Evolutionary conservation across 2,797 vertebrate species (phyloP), one percentile per base, ranked within the genome.

Genomic region (Calcarius lapponicus): DNA sequence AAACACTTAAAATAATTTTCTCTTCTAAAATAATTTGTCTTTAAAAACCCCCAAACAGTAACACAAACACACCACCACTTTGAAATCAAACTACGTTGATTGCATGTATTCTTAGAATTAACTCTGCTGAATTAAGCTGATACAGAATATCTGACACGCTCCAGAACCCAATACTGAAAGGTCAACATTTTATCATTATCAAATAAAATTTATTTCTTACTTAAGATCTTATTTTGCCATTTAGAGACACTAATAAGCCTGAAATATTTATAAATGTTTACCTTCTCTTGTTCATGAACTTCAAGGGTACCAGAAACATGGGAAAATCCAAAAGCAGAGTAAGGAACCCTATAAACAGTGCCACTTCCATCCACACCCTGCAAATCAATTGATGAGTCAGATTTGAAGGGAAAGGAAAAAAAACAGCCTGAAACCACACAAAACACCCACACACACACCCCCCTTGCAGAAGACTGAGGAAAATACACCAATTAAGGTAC

Each of bases 311-410:
- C 99, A 43, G 99, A 99, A 85, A 99, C 94, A 93, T 74, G 98
- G 72, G 98, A 98, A 96, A 99, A 99, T 86, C 97, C 98, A 88
- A 99, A 99, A 64, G 98, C 98, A 2, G 99, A 98, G 96, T 99
- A 99, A 34, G 98, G 99, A 80, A 98, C 99, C 66, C 99, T 98
- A 92, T 98, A 99, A 78, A 99, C 98, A 76, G 98, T 98, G 79
- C 97, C 98, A 80, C 97, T 98, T 92, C 96, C 97, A 97, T 99
- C 98, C 75, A 99, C 98, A 74, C 98, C 98, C 99, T 99, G 96
- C 64, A 94, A 97, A 94, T 25, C 31, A 91, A 94, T 61, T 75
- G 50, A 51, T 18, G 26, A 74, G 67, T 80, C 84, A 93, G 29
- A 78, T 71, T 86, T 69, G 83, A 88, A 65, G 3, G 11, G 5